Percentiles rank a stretch among this genome's conserved stretches.
phyloP scores from a whole-genome alignment of 2,797 vertebrate genomes.

The Rhincodon typus region DNA sequence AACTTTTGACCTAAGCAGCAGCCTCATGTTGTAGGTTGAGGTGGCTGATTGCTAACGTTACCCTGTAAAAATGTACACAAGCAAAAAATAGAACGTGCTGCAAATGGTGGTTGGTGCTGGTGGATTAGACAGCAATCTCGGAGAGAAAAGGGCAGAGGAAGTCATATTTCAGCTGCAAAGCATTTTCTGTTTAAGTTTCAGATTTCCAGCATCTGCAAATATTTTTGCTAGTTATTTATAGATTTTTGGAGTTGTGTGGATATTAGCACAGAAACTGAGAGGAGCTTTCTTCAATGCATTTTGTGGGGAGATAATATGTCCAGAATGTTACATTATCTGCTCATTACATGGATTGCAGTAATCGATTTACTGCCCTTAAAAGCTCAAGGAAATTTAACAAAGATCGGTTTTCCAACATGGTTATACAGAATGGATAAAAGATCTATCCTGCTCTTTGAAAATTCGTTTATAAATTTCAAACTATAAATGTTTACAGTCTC shows the following conservation, averaged over 20 bases:
- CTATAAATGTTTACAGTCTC: neutral
- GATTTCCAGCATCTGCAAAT: neutral
- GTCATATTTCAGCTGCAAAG: neutral
- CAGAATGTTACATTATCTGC: neutral
- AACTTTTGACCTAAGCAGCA: neutral
- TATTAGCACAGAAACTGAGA: neutral
- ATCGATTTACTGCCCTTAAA: too few species aligned
- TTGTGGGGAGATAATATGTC: neutral
- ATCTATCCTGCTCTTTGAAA: neutral
- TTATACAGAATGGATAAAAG: neutral
- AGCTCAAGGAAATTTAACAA: neutral
- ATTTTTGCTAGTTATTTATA: neutral
- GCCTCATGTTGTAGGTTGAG: neutral
- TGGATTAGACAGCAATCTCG: neutral
- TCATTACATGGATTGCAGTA: neutral
- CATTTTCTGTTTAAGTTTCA: neutral
- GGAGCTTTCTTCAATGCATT: neutral
- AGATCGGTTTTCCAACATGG: neutral
- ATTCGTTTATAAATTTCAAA: neutral
- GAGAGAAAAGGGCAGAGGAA: neutral
- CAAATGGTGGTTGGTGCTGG: neutral
- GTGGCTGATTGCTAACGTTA: neutral
- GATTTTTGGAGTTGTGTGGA: neutral
- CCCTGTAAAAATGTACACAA: neutral
- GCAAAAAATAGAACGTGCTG: neutral